Base-by-base conservation (phyloP, 1,140 invertebrate genomes). In the Drepana arcuata region DNA sequence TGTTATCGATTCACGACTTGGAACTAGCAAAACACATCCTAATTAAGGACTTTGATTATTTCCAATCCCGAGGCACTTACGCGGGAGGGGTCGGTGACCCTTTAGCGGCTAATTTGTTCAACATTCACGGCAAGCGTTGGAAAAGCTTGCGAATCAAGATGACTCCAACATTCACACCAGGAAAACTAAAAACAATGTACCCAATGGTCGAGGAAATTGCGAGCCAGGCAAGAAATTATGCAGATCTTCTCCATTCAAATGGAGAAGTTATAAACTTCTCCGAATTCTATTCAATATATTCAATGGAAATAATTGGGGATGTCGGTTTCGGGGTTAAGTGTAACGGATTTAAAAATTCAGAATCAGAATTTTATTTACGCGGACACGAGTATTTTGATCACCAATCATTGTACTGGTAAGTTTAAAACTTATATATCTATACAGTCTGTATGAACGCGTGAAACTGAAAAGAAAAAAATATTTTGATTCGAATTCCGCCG, bases 311-410 rank as follows among this genome's bases (percentile, higher is more conserved):
- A 0, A 88, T 90, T 11, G 88, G 86, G 0, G 86, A 74, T 14
- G 85, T 88, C 18, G 88, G 86, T 5, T 89, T 90, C 55, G 89
- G 89, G 0, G 75, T 90, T 2, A 81, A 89, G 10, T 85, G 86
- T 40, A 85, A 88, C 30, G 82, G 87, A 5, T 75, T 88, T 7
- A 62, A 73, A 32, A 73, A 87, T 54, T 64, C 83, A 0, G 58
- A 87, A 14, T 79, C 85, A 0, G 82, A 86, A 55, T 90, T 90
- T 36, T 60, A 57, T 43, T 29, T 66, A 29, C 46, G 53, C 27
- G 69, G 65, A 23, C 50, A 77, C 37, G 74, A 83, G 33, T 74
- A 79, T 43, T 75, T 75, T 34, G 57, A 68, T 14, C 63, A 71
- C 2, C 48, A 39, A 29, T 55, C 60, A 7, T 32, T 64, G 9